Percentiles rank a stretch among this genome's conserved stretches.
phyloP scores from a whole-genome alignment of 2,113 vertebrate genomes.

The Labeo rohita region DNA sequence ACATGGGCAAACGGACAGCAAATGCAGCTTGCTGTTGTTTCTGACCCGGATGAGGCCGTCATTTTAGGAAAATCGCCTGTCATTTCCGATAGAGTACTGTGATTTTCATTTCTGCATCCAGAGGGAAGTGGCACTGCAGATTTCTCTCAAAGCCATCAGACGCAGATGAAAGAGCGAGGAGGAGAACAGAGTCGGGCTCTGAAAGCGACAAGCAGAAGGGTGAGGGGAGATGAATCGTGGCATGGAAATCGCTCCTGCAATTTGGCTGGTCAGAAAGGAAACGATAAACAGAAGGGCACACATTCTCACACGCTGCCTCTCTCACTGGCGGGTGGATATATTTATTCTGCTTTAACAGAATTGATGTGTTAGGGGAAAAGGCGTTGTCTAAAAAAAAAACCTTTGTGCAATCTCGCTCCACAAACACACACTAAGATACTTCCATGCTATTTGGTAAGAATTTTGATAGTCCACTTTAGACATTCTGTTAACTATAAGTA shows the following conservation, averaged over 20 bases:
- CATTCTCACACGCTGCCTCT: conserved; percentile 14
- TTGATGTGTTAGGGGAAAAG: conserved; percentile 1
- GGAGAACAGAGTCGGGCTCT: conserved; percentile 15
- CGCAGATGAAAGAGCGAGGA: conserved; percentile 28
- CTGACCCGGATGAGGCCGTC: not conserved
- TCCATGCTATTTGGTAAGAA: not conserved
- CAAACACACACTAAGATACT: not conserved
- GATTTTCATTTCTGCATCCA: conserved; percentile 14
- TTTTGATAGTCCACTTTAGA: not conserved
- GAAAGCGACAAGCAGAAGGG: not conserved
- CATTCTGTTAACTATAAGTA: not conserved
- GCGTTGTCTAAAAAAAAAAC: not conserved
- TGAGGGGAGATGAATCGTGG: conserved; percentile 43
- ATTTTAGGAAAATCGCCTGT: conserved; percentile 4
- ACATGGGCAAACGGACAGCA: not conserved
- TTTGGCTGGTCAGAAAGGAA: conserved; percentile 34
- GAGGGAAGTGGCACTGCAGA: conserved; percentile 35
- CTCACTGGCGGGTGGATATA: conserved; percentile 36
- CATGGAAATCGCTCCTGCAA: conserved; percentile 35
- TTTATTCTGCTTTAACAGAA: conserved; percentile 42
- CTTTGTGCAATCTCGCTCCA: not conserved
- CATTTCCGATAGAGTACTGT: conserved; percentile 3
- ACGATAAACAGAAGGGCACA: conserved; percentile 20
- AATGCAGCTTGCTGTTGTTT: not conserved
- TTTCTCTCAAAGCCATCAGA: conserved; percentile 20